Base-by-base conservation (phyloP, 2,113 vertebrate species). In the Heliornis fulica region DNA sequence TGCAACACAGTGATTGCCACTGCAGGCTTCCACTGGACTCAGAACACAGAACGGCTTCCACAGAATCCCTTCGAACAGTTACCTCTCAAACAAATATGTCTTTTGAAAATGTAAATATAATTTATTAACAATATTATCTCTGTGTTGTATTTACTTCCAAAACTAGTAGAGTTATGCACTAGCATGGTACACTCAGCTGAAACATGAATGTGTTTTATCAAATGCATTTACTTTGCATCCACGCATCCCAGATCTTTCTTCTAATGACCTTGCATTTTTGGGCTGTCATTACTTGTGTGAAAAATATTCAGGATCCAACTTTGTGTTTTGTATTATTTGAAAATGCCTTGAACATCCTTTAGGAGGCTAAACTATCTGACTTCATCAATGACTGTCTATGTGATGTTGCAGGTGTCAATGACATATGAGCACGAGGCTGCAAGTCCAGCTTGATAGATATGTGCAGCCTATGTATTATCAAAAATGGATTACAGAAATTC, bases 401-500 rank as follows among this genome's bases (percentile, higher is more conserved):
- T 13, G 19, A 13, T 74, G 72, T 34, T 72, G 45, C 65, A 80
- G 78, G 74, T 57, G 63, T 72, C 79, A 72, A 48, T 84, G 95
- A 77, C 70, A 87, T 17, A 86, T 4, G 11, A 89, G 38, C 81
- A 79, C n/a, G 61, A 83, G 78, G 25, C 40, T 76, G 66, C 61
- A 91, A 91, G 93, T 85, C 81, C 65, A 48, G 53, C 53, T 63
- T 87, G 90, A 91, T 53, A 83, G 81, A 83, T 66, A 54, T 25
- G 41, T 72, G 63, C 45, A 88, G 51, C 59, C 79, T 74, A 79
- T 54, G 48, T 66, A 85, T 56, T 88, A 93, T 94, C 87, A 94
- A 92, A 96, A 92, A 95, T 70, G 88, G 70, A 89, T 87, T 96
- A 78, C 61, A 70, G 82, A 87, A 94, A 95, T 94, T 94, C 70